Evolutionary conservation across 2,797 vertebrate genomes (phyloP).

Genomic region (Euphonia xanthogaster): DNA sequence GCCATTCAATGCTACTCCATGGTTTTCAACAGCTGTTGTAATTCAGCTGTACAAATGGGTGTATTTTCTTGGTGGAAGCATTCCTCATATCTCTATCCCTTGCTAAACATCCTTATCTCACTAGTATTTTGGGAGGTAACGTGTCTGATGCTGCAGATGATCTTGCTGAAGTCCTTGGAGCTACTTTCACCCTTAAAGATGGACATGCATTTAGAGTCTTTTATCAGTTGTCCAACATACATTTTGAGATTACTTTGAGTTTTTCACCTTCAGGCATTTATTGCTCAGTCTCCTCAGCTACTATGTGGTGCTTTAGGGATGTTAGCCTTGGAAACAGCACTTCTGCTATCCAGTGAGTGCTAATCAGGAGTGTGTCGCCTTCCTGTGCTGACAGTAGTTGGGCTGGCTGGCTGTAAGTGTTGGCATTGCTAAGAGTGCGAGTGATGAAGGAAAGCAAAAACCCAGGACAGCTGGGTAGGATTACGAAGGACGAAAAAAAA

Average conservation of each 20-base stretch:
- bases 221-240: neutral
- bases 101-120: neutral
- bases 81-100: neutral
- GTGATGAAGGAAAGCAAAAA: neutral
- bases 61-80: constrained; percentile 3
- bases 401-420: neutral
- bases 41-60: neutral
- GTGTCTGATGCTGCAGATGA: neutral
- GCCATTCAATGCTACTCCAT: constrained; percentile 45
- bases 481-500: neutral
- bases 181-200: neutral
- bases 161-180: neutral
- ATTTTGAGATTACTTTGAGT: neutral
- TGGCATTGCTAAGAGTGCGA: neutral
- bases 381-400: constrained; percentile 18
- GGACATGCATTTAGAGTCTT: neutral
- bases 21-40: constrained; percentile 21
- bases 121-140: neutral
- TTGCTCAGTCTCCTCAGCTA: neutral
- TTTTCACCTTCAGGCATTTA: neutral
- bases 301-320: neutral
- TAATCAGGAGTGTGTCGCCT: neutral
- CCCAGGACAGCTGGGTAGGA: neutral
- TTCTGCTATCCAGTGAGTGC: neutral
- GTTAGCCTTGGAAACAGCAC: neutral